These are phyloP conservation scores for Arctia plantaginis DNA, from an alignment of 2,888 invertebrate genomes.

Conservation along the genomic window DNA sequence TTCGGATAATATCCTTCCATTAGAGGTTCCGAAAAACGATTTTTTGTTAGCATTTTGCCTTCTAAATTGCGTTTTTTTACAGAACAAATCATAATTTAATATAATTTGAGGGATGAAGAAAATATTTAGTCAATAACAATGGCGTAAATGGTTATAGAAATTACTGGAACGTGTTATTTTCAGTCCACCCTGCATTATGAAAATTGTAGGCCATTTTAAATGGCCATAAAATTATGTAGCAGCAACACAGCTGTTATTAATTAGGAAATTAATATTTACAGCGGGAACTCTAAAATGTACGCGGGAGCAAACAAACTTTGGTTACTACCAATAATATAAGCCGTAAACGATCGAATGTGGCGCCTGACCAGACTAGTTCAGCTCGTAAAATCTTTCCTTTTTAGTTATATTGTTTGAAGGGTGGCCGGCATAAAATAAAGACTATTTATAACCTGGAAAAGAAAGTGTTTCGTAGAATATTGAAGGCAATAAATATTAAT, in stretches of 20 bases:
- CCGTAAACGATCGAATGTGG: slow-evolving; percentile 60
- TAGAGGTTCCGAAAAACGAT: slow-evolving; percentile 74
- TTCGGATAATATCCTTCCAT: slow-evolving; percentile 78
- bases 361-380: slow-evolving; percentile 56
- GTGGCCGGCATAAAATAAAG: slow-evolving; percentile 76
- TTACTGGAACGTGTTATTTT: slow-evolving; percentile 49
- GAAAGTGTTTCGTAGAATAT: slow-evolving; percentile 75
- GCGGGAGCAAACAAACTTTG: slow-evolving; percentile 57
- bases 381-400: slow-evolving; percentile 64
- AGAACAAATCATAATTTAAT: slow-evolving; percentile 55
- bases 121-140: slow-evolving; percentile 51
- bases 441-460: slow-evolving; percentile 78
- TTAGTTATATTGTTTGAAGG: slow-evolving; percentile 79
- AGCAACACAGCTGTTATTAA: slow-evolving; percentile 53
- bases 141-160: slow-evolving; percentile 48
- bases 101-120: slow-evolving; percentile 52
- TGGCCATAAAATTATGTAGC: slow-evolving; percentile 47
- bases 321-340: slow-evolving; percentile 61
- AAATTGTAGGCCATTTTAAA: slow-evolving; percentile 44
- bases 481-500: slow-evolving; percentile 82
- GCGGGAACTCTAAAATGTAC: slow-evolving; percentile 46
- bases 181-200: slow-evolving; percentile 30
- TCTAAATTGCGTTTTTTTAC: slow-evolving; percentile 59
- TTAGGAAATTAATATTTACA: slow-evolving; percentile 52
- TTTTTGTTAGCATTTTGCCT: slow-evolving; percentile 65